Percentiles rank a stretch among this genome's conserved stretches.
Conservation (phyloP, 64 coral and sea anemone genomes). For the Astreopora myriophthalma region DNA sequence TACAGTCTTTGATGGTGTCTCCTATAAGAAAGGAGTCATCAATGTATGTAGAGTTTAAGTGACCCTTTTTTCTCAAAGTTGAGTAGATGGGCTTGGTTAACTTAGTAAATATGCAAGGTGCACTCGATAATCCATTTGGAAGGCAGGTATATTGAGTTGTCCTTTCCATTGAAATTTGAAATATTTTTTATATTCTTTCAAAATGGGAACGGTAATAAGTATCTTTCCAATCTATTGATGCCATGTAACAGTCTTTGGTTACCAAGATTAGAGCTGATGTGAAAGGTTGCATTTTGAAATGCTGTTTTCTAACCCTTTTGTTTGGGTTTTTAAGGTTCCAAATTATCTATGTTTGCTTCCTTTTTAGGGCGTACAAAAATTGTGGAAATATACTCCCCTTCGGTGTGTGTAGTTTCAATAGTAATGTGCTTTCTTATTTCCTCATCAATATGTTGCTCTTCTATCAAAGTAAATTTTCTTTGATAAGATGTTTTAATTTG, state of each 20-base stretch:
- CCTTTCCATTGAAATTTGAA: conserved; percentile 11
- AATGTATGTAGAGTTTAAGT: too few relatives aligned
- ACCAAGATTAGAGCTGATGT: neutral
- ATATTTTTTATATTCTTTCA: conserved; percentile 17
- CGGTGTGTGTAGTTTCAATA: neutral
- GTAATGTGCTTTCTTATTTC: neutral
- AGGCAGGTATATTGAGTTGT: conserved; percentile 36
- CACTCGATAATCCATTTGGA: conserved; percentile 6
- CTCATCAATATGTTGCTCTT: neutral
- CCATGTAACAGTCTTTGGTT: conserved; percentile 26
- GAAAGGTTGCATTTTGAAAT: conserved; percentile 16
- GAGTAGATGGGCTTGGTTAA: too few relatives aligned
- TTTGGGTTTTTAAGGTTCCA: neutral
- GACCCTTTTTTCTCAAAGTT: too few relatives aligned
- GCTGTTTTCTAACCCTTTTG: neutral
- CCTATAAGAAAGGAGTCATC: neutral
- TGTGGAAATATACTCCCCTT: conserved; percentile 3
- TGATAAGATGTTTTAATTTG: neutral
- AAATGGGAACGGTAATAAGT: neutral
- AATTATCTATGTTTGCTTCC: neutral
- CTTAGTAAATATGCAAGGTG: conserved; percentile 26
- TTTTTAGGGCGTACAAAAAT: conserved; percentile 9
- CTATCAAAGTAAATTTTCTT: neutral
- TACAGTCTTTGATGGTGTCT: neutral
- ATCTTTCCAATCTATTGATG: conserved; percentile 31